Conservation (phyloP, 2,888 invertebrate species). For the Aspidiotus destructor region DNA sequence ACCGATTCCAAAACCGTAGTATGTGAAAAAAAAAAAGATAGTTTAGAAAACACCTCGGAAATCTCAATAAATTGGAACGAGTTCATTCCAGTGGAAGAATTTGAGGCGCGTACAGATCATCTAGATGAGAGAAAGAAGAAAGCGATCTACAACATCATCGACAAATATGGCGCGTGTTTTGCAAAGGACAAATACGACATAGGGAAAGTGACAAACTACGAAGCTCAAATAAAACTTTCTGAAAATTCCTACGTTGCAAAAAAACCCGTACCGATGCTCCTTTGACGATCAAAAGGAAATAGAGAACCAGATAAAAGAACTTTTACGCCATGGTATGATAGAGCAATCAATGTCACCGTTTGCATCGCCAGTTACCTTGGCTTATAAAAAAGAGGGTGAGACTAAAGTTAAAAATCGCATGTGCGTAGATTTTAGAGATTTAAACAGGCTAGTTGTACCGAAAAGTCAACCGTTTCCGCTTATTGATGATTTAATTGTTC, state of each 20-base stretch:
- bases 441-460: too few relatives aligned
- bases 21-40: too few relatives aligned
- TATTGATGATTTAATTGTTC: too few relatives aligned
- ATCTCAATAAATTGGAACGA: conserved; percentile 2
- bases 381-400: too few relatives aligned
- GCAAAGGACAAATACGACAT: conserved; percentile 18
- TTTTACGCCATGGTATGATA: too few relatives aligned
- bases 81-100: background rate
- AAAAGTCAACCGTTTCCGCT: background rate
- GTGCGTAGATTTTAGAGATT: too few relatives aligned
- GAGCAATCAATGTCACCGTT: too few relatives aligned
- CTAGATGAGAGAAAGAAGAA: background rate
- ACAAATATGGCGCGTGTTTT: background rate
- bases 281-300: too few relatives aligned
- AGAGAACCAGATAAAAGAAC: too few relatives aligned
- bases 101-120: background rate
- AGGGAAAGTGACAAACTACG: conserved; percentile 1
- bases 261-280: conserved; percentile 25
- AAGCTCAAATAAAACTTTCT: conserved; percentile 1
- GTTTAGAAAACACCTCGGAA: background rate
- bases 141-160: background rate
- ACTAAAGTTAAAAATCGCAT: too few relatives aligned
- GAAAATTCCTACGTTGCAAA: conserved; percentile 11
- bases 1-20: too few relatives aligned
- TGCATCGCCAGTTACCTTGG: too few relatives aligned